Base-by-base conservation (phyloP, 2,888 invertebrate species). In the Phytoseiulus persimilis region DNA sequence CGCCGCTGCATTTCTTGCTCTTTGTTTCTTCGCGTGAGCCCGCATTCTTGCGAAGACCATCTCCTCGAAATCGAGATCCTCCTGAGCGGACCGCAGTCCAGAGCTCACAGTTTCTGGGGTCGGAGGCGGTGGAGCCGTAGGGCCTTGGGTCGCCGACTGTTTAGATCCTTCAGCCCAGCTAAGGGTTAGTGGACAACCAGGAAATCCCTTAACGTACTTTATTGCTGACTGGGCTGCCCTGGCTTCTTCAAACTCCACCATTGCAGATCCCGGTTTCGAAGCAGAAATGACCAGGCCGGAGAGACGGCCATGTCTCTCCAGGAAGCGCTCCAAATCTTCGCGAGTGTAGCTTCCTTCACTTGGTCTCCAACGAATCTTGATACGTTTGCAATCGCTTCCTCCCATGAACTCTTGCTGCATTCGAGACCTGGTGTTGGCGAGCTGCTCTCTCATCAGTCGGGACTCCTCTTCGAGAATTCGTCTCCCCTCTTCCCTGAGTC, bases 11-110 rank as follows among this genome's bases (percentile, higher is more conserved):
- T 14, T 23, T 65, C 28, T 28, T 28, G 14, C 65, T 28, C 65
- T 65, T 31, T 83, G 83, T 87, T 87, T 9, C 45, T 87, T 33
- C 31, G 87, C 87, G 6, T 87, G 28, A 3, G 87, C 87, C 33
- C 87, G 3, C 87, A 87, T 87, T 23, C 33, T 87, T 6, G 87
- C 87, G 32, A 32, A 45, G 11, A 87, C 87, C 87, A 87, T 87
- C 28, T 87, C 23, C 87, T 87, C 87, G 32, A 87, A 87, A 32
- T 87, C 87, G 23, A 87, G 87, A 33, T 87, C 87, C 9, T 87
- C 87, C 18, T 32, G 87, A 23, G 33, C 87, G 5, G 87, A 32
- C 3, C 33, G 32, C 87, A 0, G 3, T 3, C 1, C 23, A 11
- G 32, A 28, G 18, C 65, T 65, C 28, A 23, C 28, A 11, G 65